Evolutionary conservation across 2,797 vertebrate species (phyloP).

Genomic region (Syngnathus acus): DNA sequence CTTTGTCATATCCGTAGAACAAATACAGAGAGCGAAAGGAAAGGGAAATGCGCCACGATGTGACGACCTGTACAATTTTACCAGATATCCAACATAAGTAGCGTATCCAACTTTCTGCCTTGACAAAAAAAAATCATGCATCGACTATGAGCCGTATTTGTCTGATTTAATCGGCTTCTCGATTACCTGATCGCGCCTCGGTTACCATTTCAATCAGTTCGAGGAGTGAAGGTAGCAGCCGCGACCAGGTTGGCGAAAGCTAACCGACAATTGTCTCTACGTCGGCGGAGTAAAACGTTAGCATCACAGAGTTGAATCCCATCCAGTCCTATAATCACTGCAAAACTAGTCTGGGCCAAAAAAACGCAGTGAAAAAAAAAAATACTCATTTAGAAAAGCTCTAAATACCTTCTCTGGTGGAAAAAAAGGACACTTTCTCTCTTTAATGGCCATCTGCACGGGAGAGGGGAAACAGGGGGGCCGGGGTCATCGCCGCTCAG

Average conservation of each 20-base stretch:
- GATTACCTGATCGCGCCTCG: too few relatives aligned
- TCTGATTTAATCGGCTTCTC: too few relatives aligned
- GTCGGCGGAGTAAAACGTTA: constrained; percentile 8
- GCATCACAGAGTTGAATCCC: constrained; percentile 43
- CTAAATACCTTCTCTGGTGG: constrained; percentile 89
- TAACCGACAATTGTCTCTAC: neutral
- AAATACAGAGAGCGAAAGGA: constrained; percentile 9
- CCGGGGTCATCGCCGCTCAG: constrained; percentile 98
- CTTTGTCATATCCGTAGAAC: constrained; percentile 4
- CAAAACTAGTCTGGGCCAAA: constrained; percentile 65
- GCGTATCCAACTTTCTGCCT: neutral
- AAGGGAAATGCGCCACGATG: neutral
- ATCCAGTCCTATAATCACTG: constrained; percentile 55
- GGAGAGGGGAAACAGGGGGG: constrained; percentile 91
- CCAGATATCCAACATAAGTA: neutral
- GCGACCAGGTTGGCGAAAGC: neutral
- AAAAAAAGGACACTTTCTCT: constrained; percentile 94
- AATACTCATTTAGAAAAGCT: constrained; percentile 89
- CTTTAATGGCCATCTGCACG: constrained; percentile 99
- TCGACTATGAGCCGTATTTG: too few relatives aligned
- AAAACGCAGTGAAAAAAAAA: constrained; percentile 64
- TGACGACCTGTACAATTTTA: neutral
- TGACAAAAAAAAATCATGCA: neutral
- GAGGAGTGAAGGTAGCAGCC: neutral
- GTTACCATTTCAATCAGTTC: neutral